Evolutionary conservation across 2,888 invertebrate species (phyloP).

Genomic region (Ennomos quercinarius): DNA sequence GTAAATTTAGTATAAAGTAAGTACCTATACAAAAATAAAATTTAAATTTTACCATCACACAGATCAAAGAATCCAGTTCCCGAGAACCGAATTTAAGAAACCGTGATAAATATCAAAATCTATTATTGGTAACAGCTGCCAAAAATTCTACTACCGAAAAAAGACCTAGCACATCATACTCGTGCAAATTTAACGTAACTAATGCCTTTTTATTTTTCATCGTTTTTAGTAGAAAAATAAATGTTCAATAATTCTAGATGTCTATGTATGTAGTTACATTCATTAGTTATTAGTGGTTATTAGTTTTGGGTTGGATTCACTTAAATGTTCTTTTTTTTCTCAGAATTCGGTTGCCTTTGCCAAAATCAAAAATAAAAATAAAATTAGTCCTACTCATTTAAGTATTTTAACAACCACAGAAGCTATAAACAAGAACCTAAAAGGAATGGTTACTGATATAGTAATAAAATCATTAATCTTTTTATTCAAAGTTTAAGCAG

Average conservation of each 20-base stretch:
- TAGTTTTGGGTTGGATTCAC: too few relatives aligned
- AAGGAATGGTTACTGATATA: too few relatives aligned
- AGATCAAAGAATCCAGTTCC: conserved; percentile 6
- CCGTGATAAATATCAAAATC: not conserved
- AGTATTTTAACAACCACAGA: conserved; percentile 7
- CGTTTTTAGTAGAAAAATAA: too few relatives aligned
- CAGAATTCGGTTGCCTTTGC: conserved; percentile 6
- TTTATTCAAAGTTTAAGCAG: too few relatives aligned
- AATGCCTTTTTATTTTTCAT: not conserved
- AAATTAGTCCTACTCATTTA: not conserved
- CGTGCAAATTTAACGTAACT: not conserved
- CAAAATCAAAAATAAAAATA: not conserved
- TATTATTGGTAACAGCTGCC: not conserved
- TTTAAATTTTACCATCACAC: not conserved
- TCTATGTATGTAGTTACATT: too few relatives aligned
- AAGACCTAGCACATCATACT: not conserved
- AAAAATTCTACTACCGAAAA: not conserved
- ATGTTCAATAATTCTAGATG: too few relatives aligned
- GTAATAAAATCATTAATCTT: too few relatives aligned
- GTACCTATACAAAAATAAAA: not conserved
- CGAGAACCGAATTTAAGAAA: conserved; percentile 8
- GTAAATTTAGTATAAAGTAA: too few relatives aligned
- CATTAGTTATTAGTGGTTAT: too few relatives aligned
- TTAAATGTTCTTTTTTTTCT: not conserved
- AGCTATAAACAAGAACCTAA: not conserved